phyloP scores from a whole-genome alignment of 53 echinoderm and acorn worm genomes.

The Hippasteria phrygiana region DNA sequence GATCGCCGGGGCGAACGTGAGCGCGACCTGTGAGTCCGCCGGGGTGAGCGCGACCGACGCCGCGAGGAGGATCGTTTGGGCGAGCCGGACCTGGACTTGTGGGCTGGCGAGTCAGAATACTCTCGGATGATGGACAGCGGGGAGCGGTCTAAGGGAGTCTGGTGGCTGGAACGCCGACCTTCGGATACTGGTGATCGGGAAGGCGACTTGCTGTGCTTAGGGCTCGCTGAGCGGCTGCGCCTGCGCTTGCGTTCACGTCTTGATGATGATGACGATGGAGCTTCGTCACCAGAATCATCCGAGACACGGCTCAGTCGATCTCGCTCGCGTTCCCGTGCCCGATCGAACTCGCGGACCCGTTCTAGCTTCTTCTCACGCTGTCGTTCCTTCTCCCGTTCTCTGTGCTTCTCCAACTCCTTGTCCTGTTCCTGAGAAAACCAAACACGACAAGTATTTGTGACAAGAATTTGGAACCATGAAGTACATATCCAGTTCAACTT shows the following conservation, averaged over 20 bases:
- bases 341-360: constrained; percentile 86
- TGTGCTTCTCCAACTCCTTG: constrained; percentile 84
- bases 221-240: constrained; percentile 83
- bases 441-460: too few relatives aligned
- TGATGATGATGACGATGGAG: constrained; percentile 44
- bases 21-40: constrained; percentile 83
- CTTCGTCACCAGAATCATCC: constrained; percentile 76
- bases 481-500: too few relatives aligned
- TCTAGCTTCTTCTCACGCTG: constrained; percentile 73
- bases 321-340: constrained; percentile 87
- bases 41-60: constrained; percentile 76
- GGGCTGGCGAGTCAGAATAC: constrained; percentile 86
- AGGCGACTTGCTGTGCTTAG: constrained; percentile 73
- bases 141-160: constrained; percentile 64
- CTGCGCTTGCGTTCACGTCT: constrained; percentile 71
- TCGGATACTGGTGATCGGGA: constrained; percentile 80
- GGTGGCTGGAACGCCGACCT: constrained; percentile 60
- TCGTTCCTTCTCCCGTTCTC: constrained; percentile 78
- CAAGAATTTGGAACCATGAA: too few relatives aligned
- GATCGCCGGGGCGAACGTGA: constrained; percentile 71
- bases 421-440: constrained; percentile 78
- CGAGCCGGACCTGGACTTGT: constrained; percentile 77
- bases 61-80: constrained; percentile 62
- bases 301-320: constrained; percentile 73
- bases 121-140: constrained; percentile 85